Conservation (phyloP, 2,113 vertebrate species). For the Corythornis madagascariensis region DNA sequence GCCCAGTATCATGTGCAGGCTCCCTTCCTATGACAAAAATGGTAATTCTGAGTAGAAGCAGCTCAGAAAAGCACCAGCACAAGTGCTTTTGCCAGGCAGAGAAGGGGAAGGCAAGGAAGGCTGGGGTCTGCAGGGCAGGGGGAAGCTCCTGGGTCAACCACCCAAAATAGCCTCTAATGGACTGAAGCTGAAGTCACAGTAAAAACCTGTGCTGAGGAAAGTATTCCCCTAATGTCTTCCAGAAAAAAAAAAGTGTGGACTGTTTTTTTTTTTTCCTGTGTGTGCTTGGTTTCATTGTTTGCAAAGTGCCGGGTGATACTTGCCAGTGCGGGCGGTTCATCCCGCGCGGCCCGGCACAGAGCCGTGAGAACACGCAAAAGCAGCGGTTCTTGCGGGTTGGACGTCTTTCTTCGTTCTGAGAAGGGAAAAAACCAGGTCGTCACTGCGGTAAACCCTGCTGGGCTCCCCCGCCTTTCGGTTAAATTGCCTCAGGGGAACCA, state of each 20-base stretch:
- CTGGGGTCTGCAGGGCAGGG: accelerated
- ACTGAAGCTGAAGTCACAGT: background rate
- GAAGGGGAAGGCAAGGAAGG: background rate
- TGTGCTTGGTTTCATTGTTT: background rate
- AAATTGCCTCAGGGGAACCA: background rate
- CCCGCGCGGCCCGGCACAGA: background rate
- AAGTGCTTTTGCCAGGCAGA: background rate
- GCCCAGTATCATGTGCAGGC: accelerated
- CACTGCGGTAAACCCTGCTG: background rate
- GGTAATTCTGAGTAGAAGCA: background rate
- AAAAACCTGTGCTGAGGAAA: background rate
- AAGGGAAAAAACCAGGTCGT: background rate
- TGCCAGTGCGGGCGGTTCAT: background rate
- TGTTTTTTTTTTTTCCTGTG: background rate
- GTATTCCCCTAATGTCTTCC: background rate
- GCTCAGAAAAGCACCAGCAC: background rate
- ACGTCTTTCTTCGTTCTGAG: background rate
- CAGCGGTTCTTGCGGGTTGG: background rate
- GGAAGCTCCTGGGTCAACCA: background rate
- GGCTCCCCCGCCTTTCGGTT: background rate
- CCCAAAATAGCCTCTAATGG: background rate
- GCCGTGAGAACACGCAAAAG: background rate
- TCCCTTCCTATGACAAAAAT: background rate
- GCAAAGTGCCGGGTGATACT: background rate
- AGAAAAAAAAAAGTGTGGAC: background rate